Percentiles rank a stretch among this genome's conserved stretches.
phyloP scores from a whole-genome alignment of 2,797 vertebrate genomes.

The Pipistrellus pipistrellus region DNA sequence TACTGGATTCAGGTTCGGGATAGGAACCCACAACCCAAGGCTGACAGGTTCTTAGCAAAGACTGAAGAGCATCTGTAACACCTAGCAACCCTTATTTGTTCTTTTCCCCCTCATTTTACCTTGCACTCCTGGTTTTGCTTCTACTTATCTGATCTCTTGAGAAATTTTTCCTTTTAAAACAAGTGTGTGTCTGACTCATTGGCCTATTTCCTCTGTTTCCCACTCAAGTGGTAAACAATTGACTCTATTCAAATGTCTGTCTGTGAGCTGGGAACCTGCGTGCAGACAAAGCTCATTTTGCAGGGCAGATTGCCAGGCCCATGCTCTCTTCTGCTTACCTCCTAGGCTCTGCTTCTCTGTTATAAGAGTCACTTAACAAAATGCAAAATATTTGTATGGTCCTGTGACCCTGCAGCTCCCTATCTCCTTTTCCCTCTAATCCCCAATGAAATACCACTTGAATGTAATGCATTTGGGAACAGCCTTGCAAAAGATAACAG shows the following conservation, averaged over 20 bases:
- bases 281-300: conserved; percentile 10
- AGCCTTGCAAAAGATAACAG: conserved; percentile 18
- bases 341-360: background rate
- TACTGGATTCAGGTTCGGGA: background rate
- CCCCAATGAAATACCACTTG: background rate
- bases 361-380: conserved; percentile 37
- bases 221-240: conserved; percentile 67
- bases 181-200: conserved; percentile 56
- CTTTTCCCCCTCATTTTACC: too few relatives aligned
- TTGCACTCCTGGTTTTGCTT: too few relatives aligned
- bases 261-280: background rate
- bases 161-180: conserved; percentile 63
- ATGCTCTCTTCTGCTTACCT: background rate
- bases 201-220: conserved; percentile 65
- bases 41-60: background rate
- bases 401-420: conserved; percentile 8
- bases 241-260: conserved; percentile 2
- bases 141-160: conserved; percentile 12
- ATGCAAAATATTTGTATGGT: background rate
- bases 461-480: background rate
- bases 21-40: background rate
- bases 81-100: too few relatives aligned
- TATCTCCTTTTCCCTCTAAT: background rate
- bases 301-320: conserved; percentile 19
- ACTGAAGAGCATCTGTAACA: background rate